Evolutionary conservation across 2,113 vertebrate genomes (phyloP).

Genomic region (Glaucomys volans): DNA sequence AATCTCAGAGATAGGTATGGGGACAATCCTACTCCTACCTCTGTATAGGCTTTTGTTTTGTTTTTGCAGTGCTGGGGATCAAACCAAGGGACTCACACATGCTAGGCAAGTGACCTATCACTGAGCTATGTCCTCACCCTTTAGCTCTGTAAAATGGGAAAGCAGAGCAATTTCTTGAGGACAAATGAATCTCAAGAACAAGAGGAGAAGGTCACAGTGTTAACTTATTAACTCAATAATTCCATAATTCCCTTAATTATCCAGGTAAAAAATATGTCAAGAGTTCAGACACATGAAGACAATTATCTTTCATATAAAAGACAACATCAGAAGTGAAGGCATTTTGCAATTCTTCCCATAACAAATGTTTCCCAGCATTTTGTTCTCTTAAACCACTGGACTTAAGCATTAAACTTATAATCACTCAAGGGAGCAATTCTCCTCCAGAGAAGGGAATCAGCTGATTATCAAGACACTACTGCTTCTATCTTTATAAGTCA

Average conservation of each 20-base stretch:
- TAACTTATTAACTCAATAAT: background rate
- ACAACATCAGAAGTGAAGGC: background rate
- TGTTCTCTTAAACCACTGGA: background rate
- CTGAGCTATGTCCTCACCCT: too few species aligned
- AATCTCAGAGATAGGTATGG: background rate
- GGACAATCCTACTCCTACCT: background rate
- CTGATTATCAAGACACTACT: background rate
- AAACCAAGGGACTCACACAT: too few species aligned
- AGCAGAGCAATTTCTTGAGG: background rate
- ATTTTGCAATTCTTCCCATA: background rate
- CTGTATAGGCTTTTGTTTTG: background rate
- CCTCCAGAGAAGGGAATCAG: background rate
- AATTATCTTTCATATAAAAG: background rate
- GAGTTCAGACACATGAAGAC: background rate
- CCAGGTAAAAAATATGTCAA: background rate
- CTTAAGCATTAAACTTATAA: background rate
- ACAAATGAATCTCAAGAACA: background rate
- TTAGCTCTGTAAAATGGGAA: background rate
- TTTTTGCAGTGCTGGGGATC: too few species aligned
- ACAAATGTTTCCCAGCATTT: background rate
- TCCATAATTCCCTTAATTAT: conserved; percentile 1
- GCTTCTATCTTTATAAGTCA: background rate
- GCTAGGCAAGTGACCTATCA: too few species aligned
- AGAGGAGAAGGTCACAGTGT: background rate
- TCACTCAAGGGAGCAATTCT: background rate